These are phyloP conservation scores for Pristionchus fissidentatus DNA, from an alignment of 2,888 invertebrate species.

Conservation along the genomic window DNA sequence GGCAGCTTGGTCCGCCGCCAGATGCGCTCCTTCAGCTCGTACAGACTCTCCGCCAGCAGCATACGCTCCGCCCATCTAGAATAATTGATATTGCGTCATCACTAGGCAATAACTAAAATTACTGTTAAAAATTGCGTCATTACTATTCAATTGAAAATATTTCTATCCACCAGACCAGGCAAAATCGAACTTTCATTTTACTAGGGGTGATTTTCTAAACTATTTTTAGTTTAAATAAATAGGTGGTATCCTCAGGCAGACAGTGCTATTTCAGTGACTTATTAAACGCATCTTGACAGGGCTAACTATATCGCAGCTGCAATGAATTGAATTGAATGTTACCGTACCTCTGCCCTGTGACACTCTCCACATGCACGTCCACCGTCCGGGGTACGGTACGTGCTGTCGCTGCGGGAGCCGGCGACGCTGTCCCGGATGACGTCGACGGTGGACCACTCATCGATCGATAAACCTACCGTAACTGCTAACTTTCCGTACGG, in stretches of 20 bases:
- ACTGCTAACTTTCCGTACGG: not conserved
- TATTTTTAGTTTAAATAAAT: too few relatives aligned
- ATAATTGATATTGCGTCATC: not conserved
- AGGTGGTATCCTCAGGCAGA: too few relatives aligned
- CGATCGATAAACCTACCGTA: constrained; percentile 33
- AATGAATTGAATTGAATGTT: not conserved
- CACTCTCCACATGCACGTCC: constrained; percentile 42
- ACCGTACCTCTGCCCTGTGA: constrained; percentile 45
- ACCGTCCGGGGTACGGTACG: constrained; percentile 28
- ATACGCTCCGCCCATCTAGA: constrained; percentile 50
- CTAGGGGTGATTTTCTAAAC: too few relatives aligned
- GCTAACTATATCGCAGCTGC: not conserved
- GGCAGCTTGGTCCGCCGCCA: constrained; percentile 51
- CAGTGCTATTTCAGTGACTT: too few relatives aligned
- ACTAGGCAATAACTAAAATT: not conserved
- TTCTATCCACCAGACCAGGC: too few relatives aligned
- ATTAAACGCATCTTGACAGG: too few relatives aligned
- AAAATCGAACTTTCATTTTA: too few relatives aligned
- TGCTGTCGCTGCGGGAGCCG: not conserved
- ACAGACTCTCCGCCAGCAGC: constrained; percentile 51
- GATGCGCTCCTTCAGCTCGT: constrained; percentile 53
- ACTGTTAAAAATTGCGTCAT: too few relatives aligned
- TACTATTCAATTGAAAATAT: not conserved
- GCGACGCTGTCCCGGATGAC: not conserved
- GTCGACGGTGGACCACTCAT: constrained; percentile 24